Percentiles rank a stretch among this genome's conserved stretches.
Conservation (phyloP, 1,140 invertebrate genomes). For the Psix sp. region DNA sequence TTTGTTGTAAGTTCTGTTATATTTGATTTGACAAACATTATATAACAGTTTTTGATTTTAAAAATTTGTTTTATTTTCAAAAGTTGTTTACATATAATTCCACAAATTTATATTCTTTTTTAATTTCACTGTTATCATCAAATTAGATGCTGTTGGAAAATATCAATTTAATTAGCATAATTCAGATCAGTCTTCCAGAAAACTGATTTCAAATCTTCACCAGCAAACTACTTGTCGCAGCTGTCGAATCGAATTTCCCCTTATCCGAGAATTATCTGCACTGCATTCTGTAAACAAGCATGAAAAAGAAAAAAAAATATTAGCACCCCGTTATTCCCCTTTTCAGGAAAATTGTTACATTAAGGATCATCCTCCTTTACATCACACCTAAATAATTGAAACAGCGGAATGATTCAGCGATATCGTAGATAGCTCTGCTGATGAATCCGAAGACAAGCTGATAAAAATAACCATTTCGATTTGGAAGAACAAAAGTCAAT, state of each 20-base stretch:
- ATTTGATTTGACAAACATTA: too few species aligned
- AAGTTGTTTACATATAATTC: too few species aligned
- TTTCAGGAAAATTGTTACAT: slow-evolving; percentile 43
- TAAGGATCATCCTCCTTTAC: slow-evolving; percentile 33
- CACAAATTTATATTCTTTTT: too few species aligned
- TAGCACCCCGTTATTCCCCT: slow-evolving; percentile 54
- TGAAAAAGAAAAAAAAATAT: slow-evolving; percentile 53
- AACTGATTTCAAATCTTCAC: slow-evolving; percentile 62
- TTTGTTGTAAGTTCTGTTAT: too few species aligned
- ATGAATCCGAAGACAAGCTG: background rate
- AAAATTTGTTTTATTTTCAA: too few species aligned
- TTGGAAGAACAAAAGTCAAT: background rate
- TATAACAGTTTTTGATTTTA: too few species aligned
- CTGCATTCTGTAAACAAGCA: slow-evolving; percentile 57
- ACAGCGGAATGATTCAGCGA: background rate
- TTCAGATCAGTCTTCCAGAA: slow-evolving; percentile 68
- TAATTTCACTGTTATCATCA: too few species aligned
- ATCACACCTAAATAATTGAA: background rate
- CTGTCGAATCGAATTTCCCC: slow-evolving; percentile 62
- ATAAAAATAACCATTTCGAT: background rate
- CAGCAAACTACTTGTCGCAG: slow-evolving; percentile 63
- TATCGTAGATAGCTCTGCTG: background rate
- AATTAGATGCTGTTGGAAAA: too few species aligned
- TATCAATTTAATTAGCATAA: slow-evolving; percentile 65
- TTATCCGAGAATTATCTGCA: slow-evolving; percentile 53